These are phyloP conservation scores for Holacanthus passer DNA, from an alignment of 2,113 vertebrate species.

Conservation along the genomic window DNA sequence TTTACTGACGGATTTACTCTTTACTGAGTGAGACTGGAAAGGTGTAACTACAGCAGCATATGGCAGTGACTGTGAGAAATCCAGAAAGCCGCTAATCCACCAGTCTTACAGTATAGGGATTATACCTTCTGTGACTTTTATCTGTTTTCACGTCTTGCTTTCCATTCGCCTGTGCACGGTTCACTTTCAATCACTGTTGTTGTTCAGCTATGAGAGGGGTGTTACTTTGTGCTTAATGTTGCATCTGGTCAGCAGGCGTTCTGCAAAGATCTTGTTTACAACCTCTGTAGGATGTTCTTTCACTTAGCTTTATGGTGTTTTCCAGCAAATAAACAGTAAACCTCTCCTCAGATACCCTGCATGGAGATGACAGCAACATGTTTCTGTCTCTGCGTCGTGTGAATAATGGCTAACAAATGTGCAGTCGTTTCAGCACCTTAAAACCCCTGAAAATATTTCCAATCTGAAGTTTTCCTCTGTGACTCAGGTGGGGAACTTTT, in stretches of 20 bases:
- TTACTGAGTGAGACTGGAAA: constrained; percentile 42
- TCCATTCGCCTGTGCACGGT: constrained; percentile 26
- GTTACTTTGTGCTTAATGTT: constrained; percentile 11
- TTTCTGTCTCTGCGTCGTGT: not conserved
- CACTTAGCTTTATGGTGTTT: not conserved
- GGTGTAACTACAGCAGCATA: constrained; percentile 60
- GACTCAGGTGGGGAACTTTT: too few relatives aligned
- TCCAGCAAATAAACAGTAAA: not conserved
- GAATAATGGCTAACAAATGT: not conserved
- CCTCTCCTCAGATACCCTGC: constrained; percentile 14
- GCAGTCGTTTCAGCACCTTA: not conserved
- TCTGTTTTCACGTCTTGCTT: constrained; percentile 38
- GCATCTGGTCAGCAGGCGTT: constrained; percentile 48
- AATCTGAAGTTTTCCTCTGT: not conserved
- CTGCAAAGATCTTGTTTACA: constrained; percentile 17
- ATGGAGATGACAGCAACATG: not conserved
- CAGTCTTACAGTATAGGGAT: constrained; percentile 48
- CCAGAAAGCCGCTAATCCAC: constrained; percentile 73
- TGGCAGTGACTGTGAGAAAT: constrained; percentile 49
- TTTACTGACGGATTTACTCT: constrained; percentile 50
- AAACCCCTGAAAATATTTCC: not conserved
- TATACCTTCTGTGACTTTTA: constrained; percentile 50
- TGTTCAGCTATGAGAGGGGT: constrained; percentile 14
- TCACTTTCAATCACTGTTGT: constrained; percentile 47
- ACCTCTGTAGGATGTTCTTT: constrained; percentile 10